Evolutionary conservation across 2,888 invertebrate species (phyloP).

Genomic region (Antitype chi): DNA sequence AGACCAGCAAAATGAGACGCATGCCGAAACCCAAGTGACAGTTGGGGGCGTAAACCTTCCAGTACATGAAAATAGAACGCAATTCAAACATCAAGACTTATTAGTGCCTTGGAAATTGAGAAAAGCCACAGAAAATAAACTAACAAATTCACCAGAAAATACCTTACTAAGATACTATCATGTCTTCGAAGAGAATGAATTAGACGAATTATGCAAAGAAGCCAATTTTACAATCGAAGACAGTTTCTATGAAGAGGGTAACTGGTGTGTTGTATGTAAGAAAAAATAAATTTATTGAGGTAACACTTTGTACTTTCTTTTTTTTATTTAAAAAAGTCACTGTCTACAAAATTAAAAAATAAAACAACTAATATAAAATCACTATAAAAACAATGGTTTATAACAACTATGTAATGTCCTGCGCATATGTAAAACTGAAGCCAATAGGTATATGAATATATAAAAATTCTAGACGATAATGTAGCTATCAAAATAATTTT

Average conservation of each 20-base stretch:
- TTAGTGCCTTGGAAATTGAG: slow-evolving; percentile 98
- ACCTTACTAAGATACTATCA: slow-evolving; percentile 97
- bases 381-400: slow-evolving; percentile 70
- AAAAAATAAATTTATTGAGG: slow-evolving; percentile 85
- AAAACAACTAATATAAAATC: slow-evolving; percentile 73
- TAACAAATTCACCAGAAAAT: slow-evolving; percentile 80
- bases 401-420: slow-evolving; percentile 63
- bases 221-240: slow-evolving; percentile 90
- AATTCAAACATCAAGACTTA: slow-evolving; percentile 97
- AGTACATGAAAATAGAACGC: slow-evolving; percentile 97
- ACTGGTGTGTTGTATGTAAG: slow-evolving; percentile 97
- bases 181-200: slow-evolving; percentile 96
- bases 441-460: slow-evolving; percentile 34
- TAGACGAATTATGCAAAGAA: slow-evolving; percentile 92
- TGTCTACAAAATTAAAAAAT: slow-evolving; percentile 80
- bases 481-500: slow-evolving; percentile 42
- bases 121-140: slow-evolving; percentile 74
- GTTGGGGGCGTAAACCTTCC: slow-evolving; percentile 90
- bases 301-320: slow-evolving; percentile 80
- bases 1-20: slow-evolving; percentile 65
- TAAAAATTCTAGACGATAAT: slow-evolving; percentile 19
- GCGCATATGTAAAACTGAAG: slow-evolving; percentile 61
- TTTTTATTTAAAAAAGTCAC: slow-evolving; percentile 71
- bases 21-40: slow-evolving; percentile 67
- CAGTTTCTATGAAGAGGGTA: slow-evolving; percentile 98